Base-by-base conservation (phyloP, 2,888 invertebrate species). In the Epinotia demarniana region DNA sequence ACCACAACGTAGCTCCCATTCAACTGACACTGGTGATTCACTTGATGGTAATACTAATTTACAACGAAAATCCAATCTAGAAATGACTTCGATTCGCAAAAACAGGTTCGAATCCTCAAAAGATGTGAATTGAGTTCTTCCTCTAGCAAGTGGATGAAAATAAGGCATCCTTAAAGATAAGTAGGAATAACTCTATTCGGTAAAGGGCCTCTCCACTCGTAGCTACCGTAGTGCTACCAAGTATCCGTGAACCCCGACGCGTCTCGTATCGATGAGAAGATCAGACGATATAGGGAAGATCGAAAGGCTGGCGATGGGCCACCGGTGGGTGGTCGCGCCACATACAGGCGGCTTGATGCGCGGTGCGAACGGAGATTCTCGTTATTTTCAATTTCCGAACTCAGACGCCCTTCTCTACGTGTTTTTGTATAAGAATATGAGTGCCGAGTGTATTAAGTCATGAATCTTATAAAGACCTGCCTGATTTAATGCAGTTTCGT, bases 351-450 rank as follows among this genome's bases (percentile, higher is more conserved):
- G 90, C 90, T 89, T 89, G 90, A 89, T 87, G 91, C 91, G 89
- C 89, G 88, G 89, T 90, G 90, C 89, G 92, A 92, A 92, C 91
- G 89, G 88, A 87, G 89, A 89, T 87, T 88, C 92, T 93, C 93
- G 92, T 93, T 93, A 94, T 93, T 94, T 93, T 93, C 93, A 93
- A 94, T 94, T 93, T 93, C 92, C 92, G 92, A 92, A 92, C 92
- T 90, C 90, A 89, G 90, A 88, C 91, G 86, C 89, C 89, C 91
- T 90, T 87, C 86, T 86, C 88, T 91, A 85, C 89, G 90, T 87
- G 85, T 89, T 89, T 90, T 90, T 88, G 88, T 89, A 86, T 89
- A 87, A 85, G 85, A 87, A 87, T 89, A 88, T 88, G 89, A 89
- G 87, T 85, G 83, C 86, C 83, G 88, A 88, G 89, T 91, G 90